phyloP scores from a whole-genome alignment of 2,113 vertebrate species.

The Chitala chitala region DNA sequence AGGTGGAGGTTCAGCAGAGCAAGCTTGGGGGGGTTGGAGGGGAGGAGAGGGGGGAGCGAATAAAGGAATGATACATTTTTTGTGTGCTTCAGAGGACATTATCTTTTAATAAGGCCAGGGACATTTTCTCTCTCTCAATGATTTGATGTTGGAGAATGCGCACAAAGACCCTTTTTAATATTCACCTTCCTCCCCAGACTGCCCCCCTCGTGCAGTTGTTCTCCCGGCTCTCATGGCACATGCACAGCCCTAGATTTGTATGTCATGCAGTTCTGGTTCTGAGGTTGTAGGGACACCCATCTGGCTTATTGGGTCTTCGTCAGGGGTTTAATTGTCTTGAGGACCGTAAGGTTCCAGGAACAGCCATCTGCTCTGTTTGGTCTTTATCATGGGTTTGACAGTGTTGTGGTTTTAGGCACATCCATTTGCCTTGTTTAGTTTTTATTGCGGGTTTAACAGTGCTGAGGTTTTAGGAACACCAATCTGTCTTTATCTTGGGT shows the following conservation, averaged over 20 bases:
- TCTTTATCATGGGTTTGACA: no score
- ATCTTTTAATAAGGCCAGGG: slow-evolving; percentile 63
- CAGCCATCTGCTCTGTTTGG: no score
- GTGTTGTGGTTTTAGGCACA: neutral
- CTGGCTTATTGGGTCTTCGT: neutral
- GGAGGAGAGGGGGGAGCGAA: slow-evolving; percentile 26
- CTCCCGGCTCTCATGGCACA: slow-evolving; percentile 31
- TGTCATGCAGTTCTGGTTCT: no score
- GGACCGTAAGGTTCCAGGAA: neutral
- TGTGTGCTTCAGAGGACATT: slow-evolving; percentile 53
- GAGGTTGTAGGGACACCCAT: neutral
- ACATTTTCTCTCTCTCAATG: slow-evolving; percentile 53
- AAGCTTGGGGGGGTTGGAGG: neutral
- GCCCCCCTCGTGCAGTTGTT: slow-evolving; percentile 31
- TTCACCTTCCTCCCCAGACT: slow-evolving; percentile 44
- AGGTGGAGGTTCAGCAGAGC: neutral
- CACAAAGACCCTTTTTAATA: slow-evolving; percentile 64
- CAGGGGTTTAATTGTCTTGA: neutral
- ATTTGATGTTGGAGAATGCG: slow-evolving; percentile 57
- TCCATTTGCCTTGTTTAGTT: no score
- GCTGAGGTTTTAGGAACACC: no score
- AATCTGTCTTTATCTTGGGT: no score
- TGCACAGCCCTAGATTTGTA: no score
- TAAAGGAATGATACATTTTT: slow-evolving; percentile 48
- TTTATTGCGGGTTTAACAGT: no score